These are phyloP conservation scores for Callospermophilus lateralis DNA, from an alignment of 2,113 vertebrate species.

Conservation along the genomic window DNA sequence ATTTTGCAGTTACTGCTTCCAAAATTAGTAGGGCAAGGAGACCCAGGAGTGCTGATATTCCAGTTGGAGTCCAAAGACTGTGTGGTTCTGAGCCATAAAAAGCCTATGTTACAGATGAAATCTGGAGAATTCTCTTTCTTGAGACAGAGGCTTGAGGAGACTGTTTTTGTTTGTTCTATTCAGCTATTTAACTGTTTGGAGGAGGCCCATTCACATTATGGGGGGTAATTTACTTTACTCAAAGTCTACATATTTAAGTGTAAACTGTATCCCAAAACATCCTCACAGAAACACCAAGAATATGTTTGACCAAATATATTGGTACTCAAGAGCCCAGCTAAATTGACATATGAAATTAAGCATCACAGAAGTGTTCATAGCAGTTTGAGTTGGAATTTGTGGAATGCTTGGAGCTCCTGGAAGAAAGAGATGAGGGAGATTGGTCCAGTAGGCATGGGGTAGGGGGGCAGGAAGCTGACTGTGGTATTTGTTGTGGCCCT, in stretches of 20 bases:
- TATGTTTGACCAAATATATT: slow-evolving; percentile 5
- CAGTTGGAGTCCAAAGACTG: not conserved
- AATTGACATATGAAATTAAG: not conserved
- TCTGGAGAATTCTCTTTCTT: not conserved
- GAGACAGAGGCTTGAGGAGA: not conserved
- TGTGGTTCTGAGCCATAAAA: not conserved
- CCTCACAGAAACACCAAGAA: slow-evolving; percentile 28
- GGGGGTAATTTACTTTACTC: slow-evolving; percentile 3
- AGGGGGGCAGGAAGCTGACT: not conserved
- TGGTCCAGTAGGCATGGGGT: not conserved
- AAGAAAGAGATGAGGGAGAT: not conserved
- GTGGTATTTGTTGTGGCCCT: not conserved
- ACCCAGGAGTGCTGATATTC: not conserved
- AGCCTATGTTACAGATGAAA: not conserved
- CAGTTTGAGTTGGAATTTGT: not conserved
- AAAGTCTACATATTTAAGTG: not conserved
- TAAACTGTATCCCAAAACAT: not conserved
- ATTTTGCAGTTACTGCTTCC: not conserved
- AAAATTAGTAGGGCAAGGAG: not conserved
- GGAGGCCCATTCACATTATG: not conserved
- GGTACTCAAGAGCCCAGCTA: not conserved
- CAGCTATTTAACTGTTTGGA: not conserved
- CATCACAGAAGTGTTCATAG: not conserved
- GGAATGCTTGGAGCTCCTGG: not conserved
- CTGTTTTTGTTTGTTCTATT: not conserved